These are phyloP conservation scores for Cheirogaleus major DNA, from an alignment of 2,797 vertebrate species.

Conservation along the genomic window DNA sequence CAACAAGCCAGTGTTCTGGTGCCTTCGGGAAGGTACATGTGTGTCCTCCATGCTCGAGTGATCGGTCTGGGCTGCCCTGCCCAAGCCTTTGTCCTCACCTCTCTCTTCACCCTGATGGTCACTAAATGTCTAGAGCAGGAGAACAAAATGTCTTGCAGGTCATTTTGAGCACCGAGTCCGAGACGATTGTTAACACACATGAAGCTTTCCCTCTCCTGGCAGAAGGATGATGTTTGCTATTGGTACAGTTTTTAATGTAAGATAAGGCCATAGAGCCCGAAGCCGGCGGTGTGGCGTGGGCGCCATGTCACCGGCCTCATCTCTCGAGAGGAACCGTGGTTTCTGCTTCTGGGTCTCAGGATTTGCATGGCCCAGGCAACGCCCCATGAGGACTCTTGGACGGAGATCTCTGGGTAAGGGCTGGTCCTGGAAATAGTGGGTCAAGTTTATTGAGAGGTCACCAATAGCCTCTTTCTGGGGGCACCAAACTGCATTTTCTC, in stretches of 20 bases:
- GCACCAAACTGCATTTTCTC: fast-evolving
- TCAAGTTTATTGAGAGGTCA: neutral
- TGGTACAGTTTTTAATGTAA: neutral
- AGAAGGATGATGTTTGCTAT: neutral
- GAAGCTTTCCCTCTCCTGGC: neutral
- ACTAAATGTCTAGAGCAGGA: neutral
- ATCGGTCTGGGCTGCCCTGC: neutral
- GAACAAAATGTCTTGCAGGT: neutral
- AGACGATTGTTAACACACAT: neutral
- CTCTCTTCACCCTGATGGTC: neutral
- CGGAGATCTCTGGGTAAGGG: neutral
- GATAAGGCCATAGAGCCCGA: neutral
- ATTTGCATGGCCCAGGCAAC: neutral
- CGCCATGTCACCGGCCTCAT: fast-evolving
- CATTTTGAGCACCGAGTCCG: neutral
- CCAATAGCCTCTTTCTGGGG: neutral
- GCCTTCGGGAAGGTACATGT: neutral
- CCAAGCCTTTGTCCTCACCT: neutral
- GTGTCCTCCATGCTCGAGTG: neutral
- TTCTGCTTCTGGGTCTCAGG: neutral
- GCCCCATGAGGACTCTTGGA: fast-evolving
- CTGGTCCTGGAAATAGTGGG: neutral
- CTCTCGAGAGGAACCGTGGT: fast-evolving
- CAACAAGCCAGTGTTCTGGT: neutral
- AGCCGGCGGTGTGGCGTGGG: no score